Base-by-base conservation (phyloP, 1,140 invertebrate species). In the Rhopalosiphum maidis region DNA sequence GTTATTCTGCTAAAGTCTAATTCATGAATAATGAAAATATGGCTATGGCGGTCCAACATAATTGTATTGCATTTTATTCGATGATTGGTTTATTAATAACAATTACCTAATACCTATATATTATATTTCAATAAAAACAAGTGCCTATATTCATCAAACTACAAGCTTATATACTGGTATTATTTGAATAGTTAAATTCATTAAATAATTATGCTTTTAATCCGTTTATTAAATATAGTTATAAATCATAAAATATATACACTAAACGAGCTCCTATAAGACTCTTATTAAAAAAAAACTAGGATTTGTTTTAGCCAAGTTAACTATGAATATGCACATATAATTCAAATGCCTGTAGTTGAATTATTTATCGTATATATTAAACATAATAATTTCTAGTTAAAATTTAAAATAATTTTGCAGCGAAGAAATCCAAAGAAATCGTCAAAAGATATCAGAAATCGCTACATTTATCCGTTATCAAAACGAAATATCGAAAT, bases 381-480 rank as follows among this genome's bases (percentile, higher is more conserved):
- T 77, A 3, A 83, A 7, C 35, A 82, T 37, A n/a, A n/a, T 82
- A 22, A 37, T 37, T 18, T 85, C 8, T 86, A 30, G 25, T 89
- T 46, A 35, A 43, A n/a, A 88, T 46, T 89, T 54, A 35, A 51
- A 89, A 35, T 54, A 89, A 54, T 77, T 68, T 93, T 85, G 0
- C 68, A 83, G 77, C 0, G 82, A 22, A 41, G 91, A 93, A 85
- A 21, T 41, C n/a, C 91, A 82, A 35, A n/a, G 91, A 83, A 92
- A 92, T 37, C 91, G 77, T 37, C 91, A 25, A 5, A 92, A 93
- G 11, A 41, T 93, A 54, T 86, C n/a, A 9, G 91, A 93, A 93
- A 93, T 93, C 5, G 91, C 91, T 35, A 55, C 91, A 51, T 86
- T 86, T 55, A 51, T 86, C 85, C 91, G n/a, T 82, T 55, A 22